Evolutionary conservation across 2,113 vertebrate species (phyloP).

Genomic region (Chaetops frenatus): DNA sequence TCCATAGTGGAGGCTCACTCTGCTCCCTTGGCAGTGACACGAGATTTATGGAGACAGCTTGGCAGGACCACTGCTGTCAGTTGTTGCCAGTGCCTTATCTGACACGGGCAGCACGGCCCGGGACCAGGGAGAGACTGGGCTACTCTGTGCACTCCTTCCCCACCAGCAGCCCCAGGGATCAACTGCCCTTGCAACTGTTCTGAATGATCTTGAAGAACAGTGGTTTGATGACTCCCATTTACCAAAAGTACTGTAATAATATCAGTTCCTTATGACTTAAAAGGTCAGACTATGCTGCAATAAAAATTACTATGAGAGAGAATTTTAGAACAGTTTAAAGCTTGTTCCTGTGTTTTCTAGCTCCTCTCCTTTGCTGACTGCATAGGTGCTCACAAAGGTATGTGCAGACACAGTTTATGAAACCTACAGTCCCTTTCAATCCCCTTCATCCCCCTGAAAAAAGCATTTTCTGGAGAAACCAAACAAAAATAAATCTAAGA

Average conservation of each 20-base stretch:
- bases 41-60: background rate
- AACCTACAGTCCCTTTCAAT: background rate
- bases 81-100: background rate
- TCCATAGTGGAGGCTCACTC: background rate
- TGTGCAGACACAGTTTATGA: background rate
- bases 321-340: background rate
- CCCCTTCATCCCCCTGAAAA: background rate
- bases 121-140: background rate
- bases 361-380: background rate
- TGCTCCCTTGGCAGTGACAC: background rate
- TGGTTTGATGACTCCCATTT: background rate
- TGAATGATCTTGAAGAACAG: background rate
- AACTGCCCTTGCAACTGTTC: background rate
- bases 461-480: background rate
- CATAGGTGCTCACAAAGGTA: background rate
- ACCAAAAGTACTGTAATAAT: background rate
- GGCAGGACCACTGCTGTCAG: background rate
- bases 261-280: background rate
- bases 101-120: fast-evolving
- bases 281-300: background rate
- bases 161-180: background rate
- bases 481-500: background rate
- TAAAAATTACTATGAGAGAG: background rate
- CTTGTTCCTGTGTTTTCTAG: background rate
- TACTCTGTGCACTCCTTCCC: background rate